Percentiles rank a stretch among this genome's conserved stretches.
Evolutionary conservation across 1,140 invertebrate species (phyloP).

Genomic region (Papilio polytes): DNA sequence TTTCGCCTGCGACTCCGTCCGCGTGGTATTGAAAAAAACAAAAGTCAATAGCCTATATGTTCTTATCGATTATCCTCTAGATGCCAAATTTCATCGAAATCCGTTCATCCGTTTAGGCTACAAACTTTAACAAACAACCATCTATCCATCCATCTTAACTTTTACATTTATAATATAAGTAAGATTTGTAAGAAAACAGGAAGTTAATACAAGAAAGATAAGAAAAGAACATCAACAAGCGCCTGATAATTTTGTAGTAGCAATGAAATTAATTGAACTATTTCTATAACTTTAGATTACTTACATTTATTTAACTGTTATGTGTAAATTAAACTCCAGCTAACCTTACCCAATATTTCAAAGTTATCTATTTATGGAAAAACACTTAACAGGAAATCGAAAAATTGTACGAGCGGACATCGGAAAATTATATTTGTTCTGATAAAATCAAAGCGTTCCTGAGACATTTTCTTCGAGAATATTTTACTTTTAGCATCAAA

Average conservation of each 20-base stretch:
- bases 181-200: too few species aligned
- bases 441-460: slow-evolving; percentile 7
- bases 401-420: slow-evolving; percentile 17
- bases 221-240: neutral
- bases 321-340: neutral
- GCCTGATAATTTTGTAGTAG: neutral
- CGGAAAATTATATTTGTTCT: slow-evolving; percentile 19
- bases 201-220: neutral
- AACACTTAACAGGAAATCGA: slow-evolving; percentile 25
- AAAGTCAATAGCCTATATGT: too few species aligned
- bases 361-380: neutral
- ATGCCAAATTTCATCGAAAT: too few species aligned
- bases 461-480: slow-evolving; percentile 10
- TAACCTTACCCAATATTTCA: neutral
- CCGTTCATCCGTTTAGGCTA: too few species aligned
- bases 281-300: neutral
- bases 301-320: too few species aligned
- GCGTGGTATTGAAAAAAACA: too few species aligned
- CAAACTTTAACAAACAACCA: too few species aligned
- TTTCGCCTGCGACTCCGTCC: too few species aligned
- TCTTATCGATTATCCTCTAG: too few species aligned
- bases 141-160: too few species aligned
- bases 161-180: too few species aligned
- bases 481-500: neutral
- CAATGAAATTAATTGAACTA: neutral